A percentile compares a stretch with the other conserved stretches of the same genome.
Evolutionary conservation across 2,797 vertebrate species (phyloP).

Genomic region (Parauchenoglanis punctatus): DNA sequence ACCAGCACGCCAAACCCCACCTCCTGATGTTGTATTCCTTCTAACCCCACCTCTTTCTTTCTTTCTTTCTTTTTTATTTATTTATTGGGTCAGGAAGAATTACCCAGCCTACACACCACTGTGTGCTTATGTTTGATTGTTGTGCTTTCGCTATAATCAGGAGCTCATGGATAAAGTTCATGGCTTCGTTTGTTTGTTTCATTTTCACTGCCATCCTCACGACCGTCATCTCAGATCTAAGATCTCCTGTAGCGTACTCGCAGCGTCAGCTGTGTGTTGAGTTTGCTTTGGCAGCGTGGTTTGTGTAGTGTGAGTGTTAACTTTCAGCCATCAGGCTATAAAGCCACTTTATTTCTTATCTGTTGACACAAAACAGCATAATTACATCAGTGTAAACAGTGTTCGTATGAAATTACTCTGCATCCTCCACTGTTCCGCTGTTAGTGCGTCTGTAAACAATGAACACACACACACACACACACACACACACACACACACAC

Average conservation of each 20-base stretch:
- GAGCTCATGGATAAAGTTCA: too few species aligned
- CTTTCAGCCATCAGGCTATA: conserved; percentile 48
- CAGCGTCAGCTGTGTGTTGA: not conserved
- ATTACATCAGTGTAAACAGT: conserved; percentile 49
- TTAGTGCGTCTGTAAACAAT: not conserved
- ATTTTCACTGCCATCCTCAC: not conserved
- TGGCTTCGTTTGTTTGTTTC: not conserved
- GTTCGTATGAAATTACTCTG: conserved; percentile 45
- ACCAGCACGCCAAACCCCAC: too few species aligned
- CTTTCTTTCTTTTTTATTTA: not conserved
- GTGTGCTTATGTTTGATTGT: not conserved
- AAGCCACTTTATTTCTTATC: conserved; percentile 52
- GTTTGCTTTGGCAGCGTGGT: not conserved
- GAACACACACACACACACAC: conserved; percentile 28
- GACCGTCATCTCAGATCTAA: not conserved
- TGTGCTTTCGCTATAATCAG: not conserved
- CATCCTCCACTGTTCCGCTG: conserved; percentile 8
- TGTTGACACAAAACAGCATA: conserved; percentile 55
- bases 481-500: conserved; percentile 15
- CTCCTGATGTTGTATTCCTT: too few species aligned
- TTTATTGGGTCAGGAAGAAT: not conserved
- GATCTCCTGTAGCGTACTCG: not conserved
- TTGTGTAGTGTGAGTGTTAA: conserved; percentile 30
- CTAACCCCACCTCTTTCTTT: not conserved
- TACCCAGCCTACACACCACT: not conserved